Base-by-base conservation (phyloP, 1,140 invertebrate genomes). In the Formica selysi region DNA sequence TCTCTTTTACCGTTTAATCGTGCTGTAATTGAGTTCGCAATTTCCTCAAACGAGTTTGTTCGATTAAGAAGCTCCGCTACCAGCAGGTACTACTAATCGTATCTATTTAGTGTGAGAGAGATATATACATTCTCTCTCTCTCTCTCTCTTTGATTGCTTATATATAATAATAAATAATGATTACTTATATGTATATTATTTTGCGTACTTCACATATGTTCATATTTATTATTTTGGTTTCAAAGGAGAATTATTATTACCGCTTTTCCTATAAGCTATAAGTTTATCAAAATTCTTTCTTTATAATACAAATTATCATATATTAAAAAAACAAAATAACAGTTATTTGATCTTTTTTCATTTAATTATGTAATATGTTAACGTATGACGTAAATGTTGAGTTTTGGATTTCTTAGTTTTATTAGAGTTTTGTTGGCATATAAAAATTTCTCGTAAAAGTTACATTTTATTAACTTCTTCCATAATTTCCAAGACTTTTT, bases 21-120 rank as follows among this genome's bases (percentile, higher is more conserved):
- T 29, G 16, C n/a, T n/a, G n/a, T 76, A 76, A 76, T 59, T 13
- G 54, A 76, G 32, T 76, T 78, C 13, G 41, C 41, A 44, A 78
- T 62, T 48, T 64, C 26, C 26, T 16, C 32, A 11, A 74, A 59
- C 26, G 41, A 41, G 29, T n/a, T 48, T 4, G 3, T 13, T 64
- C 19, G 19, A 61, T 59, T 76, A 64, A 22, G n/a, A 74, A 57
- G 13, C n/a, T 74, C 5, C 11, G 1, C 1, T 41, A 68, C 1
- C 22, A 57, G 16, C 13, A 57, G 57, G 3, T 59, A 26, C 8
- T 22, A 41, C 2, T 29, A 41, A 71, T 36, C 19, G 48, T 16
- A 7, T 26, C 65, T 74, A 16, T 59, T 61, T 59, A n/a, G 48
- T 51, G 13, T 16, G 48, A 32, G 32, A 32, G 32, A 32, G 3